Percentiles rank a stretch among this genome's conserved stretches.
Evolutionary conservation across 2,888 invertebrate genomes (phyloP).

Genomic region (Pseudoips prasinana): DNA sequence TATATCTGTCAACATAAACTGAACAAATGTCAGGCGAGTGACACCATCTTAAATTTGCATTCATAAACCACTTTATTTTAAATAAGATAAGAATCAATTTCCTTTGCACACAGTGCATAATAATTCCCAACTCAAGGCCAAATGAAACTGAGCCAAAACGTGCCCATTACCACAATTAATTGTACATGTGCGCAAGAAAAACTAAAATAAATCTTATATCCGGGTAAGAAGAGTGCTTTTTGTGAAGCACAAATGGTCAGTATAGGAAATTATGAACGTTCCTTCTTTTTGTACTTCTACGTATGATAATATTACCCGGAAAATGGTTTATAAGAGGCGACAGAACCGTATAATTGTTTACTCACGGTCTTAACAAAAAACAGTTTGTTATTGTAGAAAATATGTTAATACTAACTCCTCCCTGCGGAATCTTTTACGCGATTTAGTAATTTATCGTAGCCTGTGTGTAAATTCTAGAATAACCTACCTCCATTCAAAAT

Average conservation of each 20-base stretch:
- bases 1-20: conserved; percentile 43
- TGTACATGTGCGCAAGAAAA: conserved; percentile 8
- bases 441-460: too few species aligned
- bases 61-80: conserved; percentile 8
- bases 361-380: too few species aligned
- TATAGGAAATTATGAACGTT: conserved; percentile 5
- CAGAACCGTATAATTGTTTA: too few species aligned
- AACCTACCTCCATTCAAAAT: too few species aligned
- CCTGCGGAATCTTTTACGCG: too few species aligned
- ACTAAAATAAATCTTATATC: conserved; percentile 13
- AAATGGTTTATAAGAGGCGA: conserved; percentile 15
- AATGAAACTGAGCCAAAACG: conserved; percentile 42
- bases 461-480: too few species aligned
- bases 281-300: conserved; percentile 27
- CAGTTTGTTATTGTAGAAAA: too few species aligned
- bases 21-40: conserved; percentile 33
- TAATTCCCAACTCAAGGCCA: conserved; percentile 32
- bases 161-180: conserved; percentile 37
- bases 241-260: background rate
- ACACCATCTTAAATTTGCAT: conserved; percentile 12
- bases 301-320: conserved; percentile 24
- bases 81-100: conserved; percentile 19
- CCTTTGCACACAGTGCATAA: conserved; percentile 16
- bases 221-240: conserved; percentile 5
- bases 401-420: too few species aligned